A percentile compares a stretch with the other conserved stretches of the same genome.
phyloP scores from a whole-genome alignment of 2,797 vertebrate genomes.

The Malacoraja senta region DNA sequence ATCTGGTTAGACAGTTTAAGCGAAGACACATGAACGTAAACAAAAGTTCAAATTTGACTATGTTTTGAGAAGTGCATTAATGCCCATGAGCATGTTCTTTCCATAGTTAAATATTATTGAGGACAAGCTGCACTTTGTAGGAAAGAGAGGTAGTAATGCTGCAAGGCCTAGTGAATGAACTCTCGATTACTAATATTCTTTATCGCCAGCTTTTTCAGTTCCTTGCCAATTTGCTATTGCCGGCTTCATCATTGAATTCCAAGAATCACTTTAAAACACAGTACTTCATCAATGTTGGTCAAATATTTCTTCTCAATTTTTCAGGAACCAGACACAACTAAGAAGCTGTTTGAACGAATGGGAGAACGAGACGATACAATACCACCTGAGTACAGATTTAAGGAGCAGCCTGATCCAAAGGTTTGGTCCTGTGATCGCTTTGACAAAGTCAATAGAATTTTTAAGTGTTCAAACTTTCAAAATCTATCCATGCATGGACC shows the following conservation, averaged over 20 bases:
- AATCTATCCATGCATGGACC: background rate
- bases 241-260: background rate
- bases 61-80: too few relatives aligned
- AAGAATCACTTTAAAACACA: background rate
- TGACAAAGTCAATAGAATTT: background rate
- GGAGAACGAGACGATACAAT: slow-evolving; percentile 57
- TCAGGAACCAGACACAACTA: slow-evolving; percentile 56
- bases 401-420: slow-evolving; percentile 41
- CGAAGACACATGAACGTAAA: too few relatives aligned
- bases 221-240: background rate
- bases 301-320: background rate
- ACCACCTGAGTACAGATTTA: slow-evolving; percentile 55
- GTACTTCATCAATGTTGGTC: background rate
- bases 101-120: too few relatives aligned
- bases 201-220: background rate
- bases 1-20: too few relatives aligned
- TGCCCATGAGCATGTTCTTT: too few relatives aligned
- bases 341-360: slow-evolving; percentile 52
- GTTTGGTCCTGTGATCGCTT: background rate
- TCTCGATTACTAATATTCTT: too few relatives aligned
- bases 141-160: too few relatives aligned
- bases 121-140: too few relatives aligned
- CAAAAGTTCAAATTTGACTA: too few relatives aligned
- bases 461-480: background rate
- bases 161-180: too few relatives aligned